These are phyloP conservation scores for Syngnathus rostellatus DNA, from an alignment of 2,797 vertebrate genomes.

Conservation along the genomic window DNA sequence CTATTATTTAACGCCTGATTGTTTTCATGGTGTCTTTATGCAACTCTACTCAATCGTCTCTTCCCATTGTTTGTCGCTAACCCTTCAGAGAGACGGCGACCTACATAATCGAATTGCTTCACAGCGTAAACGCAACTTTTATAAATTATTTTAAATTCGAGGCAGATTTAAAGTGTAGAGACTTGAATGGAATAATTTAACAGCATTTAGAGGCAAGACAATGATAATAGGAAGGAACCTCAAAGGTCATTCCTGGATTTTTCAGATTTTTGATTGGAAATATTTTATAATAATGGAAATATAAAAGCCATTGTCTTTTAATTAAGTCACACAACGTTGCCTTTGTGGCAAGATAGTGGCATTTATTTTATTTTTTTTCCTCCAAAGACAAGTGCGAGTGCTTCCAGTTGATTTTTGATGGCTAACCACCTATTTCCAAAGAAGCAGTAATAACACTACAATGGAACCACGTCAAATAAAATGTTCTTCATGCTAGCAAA, in stretches of 20 bases:
- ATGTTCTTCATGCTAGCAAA: neutral
- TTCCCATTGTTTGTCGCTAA: slow-evolving; percentile 10
- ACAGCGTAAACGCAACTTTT: neutral
- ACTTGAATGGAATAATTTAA: neutral
- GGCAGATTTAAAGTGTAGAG: neutral
- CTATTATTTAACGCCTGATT: slow-evolving; percentile 19
- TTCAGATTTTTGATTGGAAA: too few species aligned
- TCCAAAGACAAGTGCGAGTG: slow-evolving; percentile 14
- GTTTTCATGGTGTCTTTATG: slow-evolving; percentile 19
- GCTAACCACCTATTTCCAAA: slow-evolving; percentile 14
- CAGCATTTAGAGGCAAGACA: too few species aligned
- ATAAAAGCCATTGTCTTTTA: neutral
- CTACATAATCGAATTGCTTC: too few species aligned
- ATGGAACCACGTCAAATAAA: slow-evolving; percentile 6
- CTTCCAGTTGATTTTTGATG: slow-evolving; percentile 31
- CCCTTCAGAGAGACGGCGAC: neutral
- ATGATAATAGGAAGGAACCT: too few species aligned
- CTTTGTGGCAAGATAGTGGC: slow-evolving; percentile 25
- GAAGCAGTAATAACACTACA: slow-evolving; percentile 1
- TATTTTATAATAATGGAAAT: neutral
- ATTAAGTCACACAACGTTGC: slow-evolving; percentile 37
- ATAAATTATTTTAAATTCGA: neutral
- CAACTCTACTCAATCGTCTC: slow-evolving; percentile 21
- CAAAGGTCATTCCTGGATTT: too few species aligned
- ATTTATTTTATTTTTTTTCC: slow-evolving; percentile 5